Base-by-base conservation (phyloP, 1,140 invertebrate genomes). In the Laodelphax striatellus region DNA sequence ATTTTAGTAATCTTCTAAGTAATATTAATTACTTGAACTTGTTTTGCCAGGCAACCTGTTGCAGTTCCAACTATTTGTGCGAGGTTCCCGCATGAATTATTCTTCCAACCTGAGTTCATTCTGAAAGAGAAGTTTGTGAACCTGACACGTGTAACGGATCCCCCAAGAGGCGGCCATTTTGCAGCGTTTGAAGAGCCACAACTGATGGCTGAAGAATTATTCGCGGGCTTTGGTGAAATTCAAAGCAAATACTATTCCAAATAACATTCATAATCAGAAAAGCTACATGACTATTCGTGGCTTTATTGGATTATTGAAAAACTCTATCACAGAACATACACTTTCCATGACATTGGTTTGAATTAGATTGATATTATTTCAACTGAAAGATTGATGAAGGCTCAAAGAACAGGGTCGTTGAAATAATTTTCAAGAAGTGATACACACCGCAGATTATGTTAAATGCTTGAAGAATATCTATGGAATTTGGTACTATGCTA, bases 101-200 rank as follows among this genome's bases (percentile, higher is more conserved):
- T 70, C 0, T 81, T 82, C 57, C 61, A 69, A 11, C 77, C 85
- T 0, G 78, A 86, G 56, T 78, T 73, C 42, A 66, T 84, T 14
- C 63, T 88, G 2, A 71, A 72, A 54, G 72, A 78, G 1, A 83
- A 79, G 65, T 88, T 77, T 66, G 67, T 64, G 0, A 86, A 88
- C 68, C 63, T 89, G 6, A 73, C 87, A 4, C 80, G 83, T 44
- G 77, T 78, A 2, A 84, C 76, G 1, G 75, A 83, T 55, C 65
- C 80, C 22, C 65, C 75, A 2, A 74, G 79, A 8, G 90, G 90
- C 2, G 92, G 92, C 2, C 92, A 95, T 73, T 95, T 94, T 70
- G 85, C 86, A 9, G 90, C 87, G 0, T 79, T 94, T 61, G 87
- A 95, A 70, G 78, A 84, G 52, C 90, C 90, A 0, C 67, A 82